Percentiles rank a stretch among this genome's conserved stretches.
phyloP scores from a whole-genome alignment of 2,888 invertebrate genomes.

The Volucella inflata region DNA sequence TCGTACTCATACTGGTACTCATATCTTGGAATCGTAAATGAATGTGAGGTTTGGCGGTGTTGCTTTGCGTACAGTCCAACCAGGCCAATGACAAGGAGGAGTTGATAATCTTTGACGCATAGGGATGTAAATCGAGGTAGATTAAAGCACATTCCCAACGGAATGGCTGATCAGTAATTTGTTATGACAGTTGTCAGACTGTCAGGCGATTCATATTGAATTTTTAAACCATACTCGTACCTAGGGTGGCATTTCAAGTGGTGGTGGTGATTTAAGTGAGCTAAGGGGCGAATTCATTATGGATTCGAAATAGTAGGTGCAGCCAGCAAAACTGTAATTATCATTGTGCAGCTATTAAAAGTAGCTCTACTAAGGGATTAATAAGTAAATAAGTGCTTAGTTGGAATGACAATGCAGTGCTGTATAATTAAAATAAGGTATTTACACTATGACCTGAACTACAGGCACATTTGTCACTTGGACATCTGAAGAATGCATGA shows the following conservation, averaged over 20 bases:
- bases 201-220: conserved; percentile 27
- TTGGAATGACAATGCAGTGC: too few relatives aligned
- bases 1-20: too few relatives aligned
- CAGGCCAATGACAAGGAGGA: not conserved
- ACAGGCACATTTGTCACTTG: too few relatives aligned
- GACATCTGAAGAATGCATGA: too few relatives aligned
- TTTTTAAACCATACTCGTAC: conserved; percentile 11
- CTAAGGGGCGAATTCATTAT: too few relatives aligned
- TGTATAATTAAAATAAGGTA: too few relatives aligned
- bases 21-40: conserved; percentile 25
- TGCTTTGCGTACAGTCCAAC: not conserved
- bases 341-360: too few relatives aligned
- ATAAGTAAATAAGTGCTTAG: too few relatives aligned
- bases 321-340: too few relatives aligned
- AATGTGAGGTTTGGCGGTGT: not conserved
- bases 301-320: too few relatives aligned
- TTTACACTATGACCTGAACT: too few relatives aligned
- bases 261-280: not conserved
- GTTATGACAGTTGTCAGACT: conserved; percentile 5
- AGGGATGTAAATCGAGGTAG: conserved; percentile 15
- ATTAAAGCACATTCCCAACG: conserved; percentile 11
- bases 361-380: too few relatives aligned
- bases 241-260: not conserved
- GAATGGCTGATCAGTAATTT: conserved; percentile 22
- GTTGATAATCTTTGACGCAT: conserved; percentile 33